phyloP scores from a whole-genome alignment of 2,113 vertebrate genomes.

The Passer domesticus region DNA sequence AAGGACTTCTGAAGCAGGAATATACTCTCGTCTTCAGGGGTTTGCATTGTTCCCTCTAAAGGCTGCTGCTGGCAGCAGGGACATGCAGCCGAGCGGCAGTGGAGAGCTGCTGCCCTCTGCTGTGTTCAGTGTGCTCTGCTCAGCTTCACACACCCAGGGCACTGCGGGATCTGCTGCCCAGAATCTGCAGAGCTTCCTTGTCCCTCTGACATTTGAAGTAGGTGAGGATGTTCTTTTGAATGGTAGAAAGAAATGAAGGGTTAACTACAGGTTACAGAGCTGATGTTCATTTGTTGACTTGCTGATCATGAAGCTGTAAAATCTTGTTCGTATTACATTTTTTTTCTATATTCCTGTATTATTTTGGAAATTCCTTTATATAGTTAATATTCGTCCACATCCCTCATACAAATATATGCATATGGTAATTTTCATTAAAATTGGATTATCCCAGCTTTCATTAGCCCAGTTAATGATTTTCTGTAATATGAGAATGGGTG shows the following conservation, averaged over 20 bases:
- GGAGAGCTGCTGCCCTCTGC: constrained; percentile 53
- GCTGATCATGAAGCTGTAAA: not conserved
- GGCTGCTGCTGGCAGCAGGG: not conserved
- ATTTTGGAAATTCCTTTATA: not conserved
- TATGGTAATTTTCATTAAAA: not conserved
- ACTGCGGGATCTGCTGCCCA: accelerated
- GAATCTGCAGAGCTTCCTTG: not conserved
- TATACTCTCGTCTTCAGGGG: too few species aligned
- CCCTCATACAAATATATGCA: not conserved
- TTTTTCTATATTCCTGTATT: not conserved
- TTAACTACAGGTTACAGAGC: not conserved
- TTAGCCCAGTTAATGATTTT: not conserved
- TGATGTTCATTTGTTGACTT: not conserved
- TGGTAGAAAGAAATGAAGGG: not conserved
- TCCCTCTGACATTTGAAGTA: not conserved
- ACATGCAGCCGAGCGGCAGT: not conserved
- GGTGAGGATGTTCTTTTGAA: accelerated
- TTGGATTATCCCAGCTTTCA: not conserved
- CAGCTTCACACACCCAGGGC: too few species aligned
- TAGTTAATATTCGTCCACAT: not conserved
- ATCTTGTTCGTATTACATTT: not conserved
- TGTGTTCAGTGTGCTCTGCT: not conserved
- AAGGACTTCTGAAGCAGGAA: not conserved
- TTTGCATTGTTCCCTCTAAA: not conserved
- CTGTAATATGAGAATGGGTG: not conserved